Percentiles rank a stretch among this genome's conserved stretches.
Evolutionary conservation across 2,888 invertebrate species (phyloP).

Genomic region (Baronia brevicornis): DNA sequence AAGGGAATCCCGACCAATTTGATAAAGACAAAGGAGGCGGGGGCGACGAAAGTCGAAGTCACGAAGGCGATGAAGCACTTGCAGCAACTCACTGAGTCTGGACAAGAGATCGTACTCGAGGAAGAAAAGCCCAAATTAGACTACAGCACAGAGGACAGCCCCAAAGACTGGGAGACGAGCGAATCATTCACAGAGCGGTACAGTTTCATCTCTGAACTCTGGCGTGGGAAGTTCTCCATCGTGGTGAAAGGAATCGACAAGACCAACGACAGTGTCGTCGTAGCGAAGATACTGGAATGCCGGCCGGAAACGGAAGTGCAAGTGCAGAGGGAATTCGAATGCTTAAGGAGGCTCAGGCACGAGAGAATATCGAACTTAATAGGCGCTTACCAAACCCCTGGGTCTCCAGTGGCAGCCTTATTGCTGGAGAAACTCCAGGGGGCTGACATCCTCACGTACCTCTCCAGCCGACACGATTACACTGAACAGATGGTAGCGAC

Average conservation of each 20-base stretch:
- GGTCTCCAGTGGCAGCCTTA: conserved; percentile 80
- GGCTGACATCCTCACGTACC: conserved; percentile 91
- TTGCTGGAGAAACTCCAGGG: conserved; percentile 91
- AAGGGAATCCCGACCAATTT: conserved; percentile 88
- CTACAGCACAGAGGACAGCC: conserved; percentile 83
- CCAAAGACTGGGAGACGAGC: conserved; percentile 82
- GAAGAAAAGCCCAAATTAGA: conserved; percentile 81
- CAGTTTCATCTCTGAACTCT: conserved; percentile 89
- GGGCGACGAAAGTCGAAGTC: conserved; percentile 84
- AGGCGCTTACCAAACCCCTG: conserved; percentile 82
- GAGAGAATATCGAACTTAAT: conserved; percentile 88
- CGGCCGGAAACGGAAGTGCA: conserved; percentile 78
- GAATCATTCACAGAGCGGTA: conserved; percentile 83
- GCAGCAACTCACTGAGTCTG: conserved; percentile 89
- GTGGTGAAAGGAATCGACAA: conserved; percentile 87
- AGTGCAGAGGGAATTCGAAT: conserved; percentile 88
- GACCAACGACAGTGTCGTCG: conserved; percentile 82
- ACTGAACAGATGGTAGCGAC: conserved; percentile 93
- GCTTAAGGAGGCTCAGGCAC: conserved; percentile 87
- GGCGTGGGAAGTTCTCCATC: conserved; percentile 89
- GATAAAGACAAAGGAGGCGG: conserved; percentile 80
- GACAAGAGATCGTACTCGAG: conserved; percentile 79
- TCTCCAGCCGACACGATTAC: conserved; percentile 92
- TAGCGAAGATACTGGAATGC: conserved; percentile 88
- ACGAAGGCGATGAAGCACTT: conserved; percentile 89